These are phyloP conservation scores for Tupiocoris notatus DNA, from an alignment of 2,888 invertebrate genomes.

Conservation along the genomic window DNA sequence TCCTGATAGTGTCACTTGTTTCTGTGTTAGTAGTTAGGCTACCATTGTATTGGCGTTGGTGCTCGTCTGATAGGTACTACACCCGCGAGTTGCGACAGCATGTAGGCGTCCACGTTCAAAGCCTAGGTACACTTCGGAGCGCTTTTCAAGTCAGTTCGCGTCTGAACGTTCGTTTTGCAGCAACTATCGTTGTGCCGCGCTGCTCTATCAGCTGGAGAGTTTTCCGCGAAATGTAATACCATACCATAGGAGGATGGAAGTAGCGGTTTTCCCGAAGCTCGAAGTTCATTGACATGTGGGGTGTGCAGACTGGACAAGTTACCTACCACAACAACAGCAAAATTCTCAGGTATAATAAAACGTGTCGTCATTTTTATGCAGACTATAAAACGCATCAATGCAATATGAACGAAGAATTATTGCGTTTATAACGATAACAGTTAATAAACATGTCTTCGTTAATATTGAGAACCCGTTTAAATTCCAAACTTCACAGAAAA, in stretches of 20 bases:
- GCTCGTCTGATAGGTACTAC: background rate
- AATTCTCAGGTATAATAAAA: conserved; percentile 29
- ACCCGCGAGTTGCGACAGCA: background rate
- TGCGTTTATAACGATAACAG: too few relatives aligned
- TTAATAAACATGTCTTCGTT: too few relatives aligned
- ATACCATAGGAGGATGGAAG: too few relatives aligned
- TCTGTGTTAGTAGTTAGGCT: background rate
- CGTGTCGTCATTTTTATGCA: too few relatives aligned
- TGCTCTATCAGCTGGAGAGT: too few relatives aligned
- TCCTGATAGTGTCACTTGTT: conserved; percentile 30
- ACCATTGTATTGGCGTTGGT: background rate
- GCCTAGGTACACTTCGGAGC: background rate
- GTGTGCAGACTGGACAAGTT: conserved; percentile 27
- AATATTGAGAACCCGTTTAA: too few relatives aligned
- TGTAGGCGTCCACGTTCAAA: background rate
- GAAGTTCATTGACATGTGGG: conserved; percentile 20
- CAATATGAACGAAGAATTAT: too few relatives aligned
- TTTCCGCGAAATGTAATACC: too few relatives aligned
- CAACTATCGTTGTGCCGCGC: background rate
- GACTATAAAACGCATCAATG: too few relatives aligned
- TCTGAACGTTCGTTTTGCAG: background rate
- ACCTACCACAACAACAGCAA: conserved; percentile 33
- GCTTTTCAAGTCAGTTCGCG: background rate
- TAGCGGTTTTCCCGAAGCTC: too few relatives aligned
- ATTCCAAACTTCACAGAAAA: too few relatives aligned